Evolutionary conservation across 1,140 invertebrate species (phyloP), one percentile per base, ranked within the genome.

Genomic region (Dreissena rostriformis): DNA sequence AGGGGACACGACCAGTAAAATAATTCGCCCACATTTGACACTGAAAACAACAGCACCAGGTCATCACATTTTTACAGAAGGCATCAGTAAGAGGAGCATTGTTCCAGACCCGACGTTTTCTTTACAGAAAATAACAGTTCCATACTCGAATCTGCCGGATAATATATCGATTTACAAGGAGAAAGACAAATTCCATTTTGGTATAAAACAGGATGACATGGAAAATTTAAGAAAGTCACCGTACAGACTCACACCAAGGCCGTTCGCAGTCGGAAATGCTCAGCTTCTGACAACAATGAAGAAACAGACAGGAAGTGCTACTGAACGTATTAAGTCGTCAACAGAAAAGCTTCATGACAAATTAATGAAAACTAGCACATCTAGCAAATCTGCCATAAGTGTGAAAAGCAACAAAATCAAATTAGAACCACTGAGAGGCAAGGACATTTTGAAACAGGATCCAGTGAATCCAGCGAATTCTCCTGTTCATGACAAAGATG

Each of bases 161-260:
- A 80, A 71, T 61, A 80, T 80, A 26, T 80, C 77, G 0, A 80
- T 80, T 57, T 67, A 70, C 51, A 80, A 80, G 65, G 67, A 80
- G 57, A 80, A 80, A 71, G 67, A 80, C 53, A 80, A 70, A 67
- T 80, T 71, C 71, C 53, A 65, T 28, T 80, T 80, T 80, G 77
- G 77, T 61, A 68, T 80, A 0, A 80, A 79, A 39, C 24, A 17
- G n/a, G 67, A 68, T 19, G 67, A 70, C n/a, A 55, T 22, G 39
- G 77, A 70, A 71, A 39, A 2, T 8, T 39, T 8, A 39, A 39
- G 39, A 8, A 80, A 80, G 51, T 70, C 77, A 15, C 51, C 77
- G 14, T 80, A 80, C 26, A 80, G 77, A 28, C 22, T 80, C 19
- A 71, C 77, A 24, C 77, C 66, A n/a, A 80, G 39, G 26, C 77